A percentile compares a stretch with the other conserved stretches of the same genome.
phyloP scores from a whole-genome alignment of 2,113 vertebrate genomes.

The Cairina moschata region DNA sequence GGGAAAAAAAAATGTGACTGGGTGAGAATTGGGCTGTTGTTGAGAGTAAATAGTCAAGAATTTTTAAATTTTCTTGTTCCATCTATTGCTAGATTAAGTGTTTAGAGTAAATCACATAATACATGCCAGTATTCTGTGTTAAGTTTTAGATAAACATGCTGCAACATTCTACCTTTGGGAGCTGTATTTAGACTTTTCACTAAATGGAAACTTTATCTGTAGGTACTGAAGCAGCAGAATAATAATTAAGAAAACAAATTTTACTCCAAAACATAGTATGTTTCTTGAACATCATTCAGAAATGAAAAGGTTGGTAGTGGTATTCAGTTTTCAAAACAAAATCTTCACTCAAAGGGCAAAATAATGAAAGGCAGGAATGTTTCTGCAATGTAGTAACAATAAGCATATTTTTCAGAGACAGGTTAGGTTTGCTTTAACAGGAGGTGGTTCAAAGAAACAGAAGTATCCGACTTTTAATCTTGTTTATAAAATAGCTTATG shows the following conservation, averaged over 20 bases:
- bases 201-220: neutral
- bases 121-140: neutral
- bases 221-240: neutral
- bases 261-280: neutral
- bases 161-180: neutral
- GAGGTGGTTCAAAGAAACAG: neutral
- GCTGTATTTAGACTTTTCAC: neutral
- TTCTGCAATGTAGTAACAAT: neutral
- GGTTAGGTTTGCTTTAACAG: neutral
- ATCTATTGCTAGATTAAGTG: neutral
- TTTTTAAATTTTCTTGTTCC: neutral
- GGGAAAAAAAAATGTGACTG: neutral
- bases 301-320: neutral
- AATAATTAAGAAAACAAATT: neutral
- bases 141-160: neutral
- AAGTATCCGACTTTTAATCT: neutral
- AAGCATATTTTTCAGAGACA: neutral
- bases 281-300: neutral
- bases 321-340: neutral
- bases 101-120: neutral
- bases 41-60: constrained; percentile 6
- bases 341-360: neutral
- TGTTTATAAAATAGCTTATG: neutral
- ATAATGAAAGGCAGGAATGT: neutral
- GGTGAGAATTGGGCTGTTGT: neutral